Conservation (phyloP, 1,140 invertebrate species). For the Patella vulgata region DNA sequence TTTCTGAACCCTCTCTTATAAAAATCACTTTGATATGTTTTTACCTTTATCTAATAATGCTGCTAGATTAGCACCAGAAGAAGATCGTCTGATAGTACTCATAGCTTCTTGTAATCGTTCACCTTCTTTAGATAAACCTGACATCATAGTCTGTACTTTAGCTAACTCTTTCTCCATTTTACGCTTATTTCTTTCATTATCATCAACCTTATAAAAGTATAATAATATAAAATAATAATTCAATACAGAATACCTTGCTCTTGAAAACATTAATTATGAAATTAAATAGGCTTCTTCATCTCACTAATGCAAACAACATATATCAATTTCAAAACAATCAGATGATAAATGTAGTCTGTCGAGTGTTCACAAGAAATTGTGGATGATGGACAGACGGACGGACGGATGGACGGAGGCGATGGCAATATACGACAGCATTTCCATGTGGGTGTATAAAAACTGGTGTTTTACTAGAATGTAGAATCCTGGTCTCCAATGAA, state of each 20-base stretch:
- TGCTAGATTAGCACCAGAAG: constrained; percentile 53
- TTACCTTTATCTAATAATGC: constrained; percentile 23
- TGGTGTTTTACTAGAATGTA: neutral
- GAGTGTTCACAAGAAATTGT: too few species aligned
- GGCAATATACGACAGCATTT: too few species aligned
- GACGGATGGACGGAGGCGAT: too few species aligned
- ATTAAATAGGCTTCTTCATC: too few species aligned
- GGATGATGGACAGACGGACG: too few species aligned
- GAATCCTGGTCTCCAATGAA: too few species aligned
- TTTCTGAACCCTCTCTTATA: too few species aligned
- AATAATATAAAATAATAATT: neutral
- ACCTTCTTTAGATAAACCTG: constrained; percentile 83
- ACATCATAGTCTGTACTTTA: constrained; percentile 83
- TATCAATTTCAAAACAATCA: too few species aligned
- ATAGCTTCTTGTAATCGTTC: constrained; percentile 85
- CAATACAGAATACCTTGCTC: neutral
- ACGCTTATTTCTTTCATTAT: constrained; percentile 58
- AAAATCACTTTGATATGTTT: too few species aligned
- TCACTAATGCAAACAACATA: too few species aligned
- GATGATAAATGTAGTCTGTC: too few species aligned
- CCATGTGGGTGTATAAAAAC: neutral
- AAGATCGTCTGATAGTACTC: constrained; percentile 78
- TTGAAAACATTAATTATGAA: neutral
- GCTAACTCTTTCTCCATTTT: constrained; percentile 82
- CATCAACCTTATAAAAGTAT: constrained; percentile 52